A percentile compares a stretch with the other conserved stretches of the same genome.
Conservation (phyloP, 2,113 vertebrate species). For the Acanthisitta chloris region DNA sequence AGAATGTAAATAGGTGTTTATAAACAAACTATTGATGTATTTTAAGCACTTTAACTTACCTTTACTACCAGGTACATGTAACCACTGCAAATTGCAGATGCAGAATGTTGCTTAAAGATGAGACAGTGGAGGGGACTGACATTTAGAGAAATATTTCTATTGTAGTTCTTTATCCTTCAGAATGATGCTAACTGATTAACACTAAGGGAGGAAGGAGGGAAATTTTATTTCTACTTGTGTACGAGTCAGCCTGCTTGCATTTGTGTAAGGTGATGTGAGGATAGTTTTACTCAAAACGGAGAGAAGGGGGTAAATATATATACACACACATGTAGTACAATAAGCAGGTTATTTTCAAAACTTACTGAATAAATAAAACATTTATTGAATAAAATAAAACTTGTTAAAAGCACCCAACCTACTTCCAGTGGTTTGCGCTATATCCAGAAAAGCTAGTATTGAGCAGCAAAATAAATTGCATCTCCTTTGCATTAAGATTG, state of each 20-base stretch:
- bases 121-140: not conserved
- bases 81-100: not conserved
- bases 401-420: not conserved
- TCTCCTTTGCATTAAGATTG: not conserved
- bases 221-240: not conserved
- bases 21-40: not conserved
- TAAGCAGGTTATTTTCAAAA: not conserved
- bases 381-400: not conserved
- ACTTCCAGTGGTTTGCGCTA: not conserved
- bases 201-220: not conserved
- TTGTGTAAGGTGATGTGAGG: not conserved
- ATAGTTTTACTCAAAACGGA: not conserved
- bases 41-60: not conserved
- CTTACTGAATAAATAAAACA: not conserved
- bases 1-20: not conserved
- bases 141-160: not conserved
- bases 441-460: not conserved
- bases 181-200: not conserved
- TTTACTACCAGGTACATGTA: not conserved
- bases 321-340: not conserved
- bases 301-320: not conserved
- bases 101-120: not conserved
- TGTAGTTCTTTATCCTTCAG: not conserved
- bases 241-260: not conserved
- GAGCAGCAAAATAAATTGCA: not conserved